Evolutionary conservation across 2,888 invertebrate species (phyloP).

Genomic region (Subacronicta megacephala): DNA sequence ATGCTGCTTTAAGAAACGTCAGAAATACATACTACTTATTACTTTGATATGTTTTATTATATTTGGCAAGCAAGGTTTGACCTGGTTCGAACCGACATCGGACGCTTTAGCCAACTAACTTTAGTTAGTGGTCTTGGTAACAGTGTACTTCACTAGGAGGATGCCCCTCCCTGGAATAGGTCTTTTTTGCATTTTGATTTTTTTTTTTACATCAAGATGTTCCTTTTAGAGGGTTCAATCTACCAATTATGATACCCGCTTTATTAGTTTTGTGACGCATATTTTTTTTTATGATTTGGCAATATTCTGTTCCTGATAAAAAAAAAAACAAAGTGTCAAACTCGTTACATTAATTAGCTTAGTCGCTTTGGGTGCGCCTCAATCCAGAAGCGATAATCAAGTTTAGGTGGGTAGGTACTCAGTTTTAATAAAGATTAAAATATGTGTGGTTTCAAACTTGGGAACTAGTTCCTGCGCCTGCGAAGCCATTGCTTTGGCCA

Average conservation of each 20-base stretch:
- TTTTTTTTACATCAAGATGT: too few relatives aligned
- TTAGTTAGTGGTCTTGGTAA: too few relatives aligned
- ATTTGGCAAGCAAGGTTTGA: too few relatives aligned
- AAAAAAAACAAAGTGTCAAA: not conserved
- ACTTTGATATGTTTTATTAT: too few relatives aligned
- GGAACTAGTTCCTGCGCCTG: slow-evolving; percentile 44
- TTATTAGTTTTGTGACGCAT: not conserved
- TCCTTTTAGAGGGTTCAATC: not conserved
- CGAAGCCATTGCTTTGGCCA: slow-evolving; percentile 45
- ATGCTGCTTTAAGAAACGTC: slow-evolving; percentile 4
- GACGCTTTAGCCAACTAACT: too few relatives aligned
- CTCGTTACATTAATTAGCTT: slow-evolving; percentile 20
- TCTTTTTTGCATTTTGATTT: too few relatives aligned
- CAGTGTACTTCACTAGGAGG: too few relatives aligned
- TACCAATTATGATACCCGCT: too few relatives aligned
- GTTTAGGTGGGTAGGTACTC: slow-evolving; percentile 16
- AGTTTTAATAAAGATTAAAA: slow-evolving; percentile 17
- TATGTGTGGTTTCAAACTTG: slow-evolving; percentile 20
- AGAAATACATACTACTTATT: too few relatives aligned
- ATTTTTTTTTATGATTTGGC: not conserved
- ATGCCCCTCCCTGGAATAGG: too few relatives aligned
- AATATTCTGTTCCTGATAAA: not conserved
- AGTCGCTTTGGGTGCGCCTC: slow-evolving; percentile 14
- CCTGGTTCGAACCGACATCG: too few relatives aligned
- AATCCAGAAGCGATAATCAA: slow-evolving; percentile 26